Conservation (phyloP, 2,113 vertebrate genomes). For the Globicephala melas region DNA sequence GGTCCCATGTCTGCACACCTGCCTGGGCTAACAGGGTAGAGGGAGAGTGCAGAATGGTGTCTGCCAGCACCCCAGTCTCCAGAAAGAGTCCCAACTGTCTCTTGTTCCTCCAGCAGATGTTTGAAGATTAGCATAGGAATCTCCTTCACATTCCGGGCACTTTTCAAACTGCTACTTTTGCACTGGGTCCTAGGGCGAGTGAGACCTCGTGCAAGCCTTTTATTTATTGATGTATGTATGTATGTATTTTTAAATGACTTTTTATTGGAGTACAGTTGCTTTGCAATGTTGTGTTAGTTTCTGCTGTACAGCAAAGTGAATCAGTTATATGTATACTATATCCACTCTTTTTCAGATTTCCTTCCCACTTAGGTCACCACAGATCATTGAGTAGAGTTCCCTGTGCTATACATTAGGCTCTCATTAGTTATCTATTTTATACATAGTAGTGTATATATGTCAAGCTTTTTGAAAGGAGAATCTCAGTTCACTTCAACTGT, state of each 20-base stretch:
- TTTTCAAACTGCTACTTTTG: neutral
- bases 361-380: too few relatives aligned
- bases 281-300: too few relatives aligned
- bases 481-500: neutral
- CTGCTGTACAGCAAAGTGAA: too few relatives aligned
- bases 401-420: too few relatives aligned
- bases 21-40: neutral
- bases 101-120: neutral
- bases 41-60: neutral
- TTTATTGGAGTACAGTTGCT: too few relatives aligned
- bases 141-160: neutral
- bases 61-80: neutral
- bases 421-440: too few relatives aligned
- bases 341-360: too few relatives aligned
- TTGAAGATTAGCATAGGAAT: neutral
- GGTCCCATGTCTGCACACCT: neutral
- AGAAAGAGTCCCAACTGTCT: rapidly evolving
- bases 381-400: too few relatives aligned
- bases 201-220: neutral
- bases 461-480: neutral
- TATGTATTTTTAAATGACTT: too few relatives aligned
- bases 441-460: too few relatives aligned
- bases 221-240: neutral
- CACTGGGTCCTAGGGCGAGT: neutral
- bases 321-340: too few relatives aligned